A percentile compares a stretch with the other conserved stretches of the same genome.
These are phyloP conservation scores for Andrena camellia DNA, from an alignment of 2,888 invertebrate genomes.

Conservation along the genomic window DNA sequence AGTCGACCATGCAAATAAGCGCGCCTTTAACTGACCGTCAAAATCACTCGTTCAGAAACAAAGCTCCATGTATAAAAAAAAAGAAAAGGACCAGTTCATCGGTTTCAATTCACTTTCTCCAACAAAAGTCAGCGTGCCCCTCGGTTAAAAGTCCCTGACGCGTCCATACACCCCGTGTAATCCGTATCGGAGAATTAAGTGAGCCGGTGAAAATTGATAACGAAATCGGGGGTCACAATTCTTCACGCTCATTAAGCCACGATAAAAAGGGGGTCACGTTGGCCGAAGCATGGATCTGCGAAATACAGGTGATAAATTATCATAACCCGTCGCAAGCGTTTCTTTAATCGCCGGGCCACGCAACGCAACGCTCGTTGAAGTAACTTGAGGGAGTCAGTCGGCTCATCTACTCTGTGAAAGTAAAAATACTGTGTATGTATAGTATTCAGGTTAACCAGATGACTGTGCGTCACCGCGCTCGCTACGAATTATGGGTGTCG, in stretches of 20 bases:
- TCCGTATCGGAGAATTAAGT: conserved; percentile 18
- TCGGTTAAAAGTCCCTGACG: conserved; percentile 1
- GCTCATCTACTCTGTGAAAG: conserved; percentile 71
- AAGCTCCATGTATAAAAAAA: no score
- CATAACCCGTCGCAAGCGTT: conserved; percentile 58
- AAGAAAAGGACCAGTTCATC: neutral
- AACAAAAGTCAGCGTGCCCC: neutral
- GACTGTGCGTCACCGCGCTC: conserved; percentile 37
- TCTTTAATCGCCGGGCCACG: conserved; percentile 67
- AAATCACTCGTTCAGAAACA: no score
- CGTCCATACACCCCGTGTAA: neutral
- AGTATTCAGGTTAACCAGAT: conserved; percentile 68
- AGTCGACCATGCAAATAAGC: no score
- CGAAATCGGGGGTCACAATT: conserved; percentile 18
- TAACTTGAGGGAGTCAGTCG: conserved; percentile 58
- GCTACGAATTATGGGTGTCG: conserved; percentile 63
- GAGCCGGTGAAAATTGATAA: conserved; percentile 44
- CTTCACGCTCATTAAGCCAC: conserved; percentile 14
- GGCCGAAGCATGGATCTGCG: conserved; percentile 24
- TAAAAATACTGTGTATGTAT: conserved; percentile 66
- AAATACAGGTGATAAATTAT: conserved; percentile 64
- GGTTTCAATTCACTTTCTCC: neutral
- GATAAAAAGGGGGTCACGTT: conserved; percentile 22
- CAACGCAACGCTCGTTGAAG: conserved; percentile 70
- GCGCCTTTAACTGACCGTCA: no score